Base-by-base conservation (phyloP, 2,113 vertebrate species). In the Ameiurus melas region DNA sequence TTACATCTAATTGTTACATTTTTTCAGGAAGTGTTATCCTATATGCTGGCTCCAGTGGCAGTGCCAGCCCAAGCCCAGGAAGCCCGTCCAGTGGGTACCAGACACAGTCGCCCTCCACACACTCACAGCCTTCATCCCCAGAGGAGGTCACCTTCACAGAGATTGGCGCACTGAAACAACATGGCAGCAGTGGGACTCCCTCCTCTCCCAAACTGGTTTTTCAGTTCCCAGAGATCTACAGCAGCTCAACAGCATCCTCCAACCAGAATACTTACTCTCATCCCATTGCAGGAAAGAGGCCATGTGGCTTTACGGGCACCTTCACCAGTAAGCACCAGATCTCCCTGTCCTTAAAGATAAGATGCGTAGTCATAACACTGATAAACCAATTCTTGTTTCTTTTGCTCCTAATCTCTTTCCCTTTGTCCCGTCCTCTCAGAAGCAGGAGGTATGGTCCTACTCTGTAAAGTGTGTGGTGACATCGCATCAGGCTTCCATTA, bases 401-500 rank as follows among this genome's bases (percentile, higher is more conserved):
- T 60, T 30, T 55, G 19, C 79, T 0, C 30, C 30, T 83, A 86
- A 85, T 90, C 71, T 89, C 73, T 36, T 1, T 87, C 53, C 81
- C 2, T 90, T 82, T 86, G 3, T 80, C 33, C 47, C 51, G 16
- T 73, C 55, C 83, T 89, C 71, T 51, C 92, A 96, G 96, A 96
- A 81, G 94, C 95, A 1, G 95, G 95, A 81, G 95, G 96, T 85
- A 96, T 96, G 95, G 96, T 96, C 84, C 93, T 96, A 85, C 94
- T 96, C n/a, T 96, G 96, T 90, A 96, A 96, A 91, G 96, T 96
- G 53, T 96, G 96, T 83, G 96, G 96, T 19, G 96, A 96, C 92
- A 95, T 96, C 2, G 95, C 96, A 47, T 96, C 96, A 85, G 96
- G 96, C 82, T 96, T 96, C 92, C 96, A 96, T 91, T 96, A 96